Evolutionary conservation across 1,140 invertebrate species (phyloP), one percentile per base, ranked within the genome.

Genomic region (Harpegnathos saltator): DNA sequence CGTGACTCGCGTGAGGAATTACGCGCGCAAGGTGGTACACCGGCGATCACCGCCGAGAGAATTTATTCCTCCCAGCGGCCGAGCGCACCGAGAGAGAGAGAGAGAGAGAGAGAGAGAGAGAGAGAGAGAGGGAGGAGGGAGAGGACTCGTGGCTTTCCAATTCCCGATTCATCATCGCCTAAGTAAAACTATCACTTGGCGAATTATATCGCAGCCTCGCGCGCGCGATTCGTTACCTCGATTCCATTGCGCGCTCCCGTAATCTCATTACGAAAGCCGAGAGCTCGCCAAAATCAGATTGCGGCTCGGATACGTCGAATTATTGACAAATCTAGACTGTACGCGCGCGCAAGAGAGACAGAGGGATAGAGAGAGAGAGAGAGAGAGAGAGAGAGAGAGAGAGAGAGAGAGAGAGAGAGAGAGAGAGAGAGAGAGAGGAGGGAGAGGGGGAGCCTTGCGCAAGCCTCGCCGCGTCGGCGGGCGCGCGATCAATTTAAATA

Each of bases 281-380:
- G 52, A 33, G 48, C 33, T 48, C 66, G 62, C 59, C 58, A 38
- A 69, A 86, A 50, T 68, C 81, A 58, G 82, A 87, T 87, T 73
- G 59, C 86, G 15, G 61, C 72, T 65, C 24, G 84, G 80, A 86
- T 86, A 77, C 72, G 48, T 69, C 61, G 80, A 15, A 82, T 82
- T 73, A 69, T 82, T 87, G 85, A 84, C 83, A 74, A 86, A 80
- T 29, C 24, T 74, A 29, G 59, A 86, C 63, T 84, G 29, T 62
- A 17, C 62, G 63, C 15, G 14, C 7, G 22, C 48, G 48, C 29
- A 5, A 33, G 29, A 33, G 5, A 33, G 29, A 33, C 1, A 33
- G 29, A 33, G 29, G 5, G 29, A 33, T 1, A 33, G 29, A 33
- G 29, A 33, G 29, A 33, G 29, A 33, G 29, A 33, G 29, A 33